Evolutionary conservation across 2,797 vertebrate genomes (phyloP).

Genomic region (Glossophaga mutica): DNA sequence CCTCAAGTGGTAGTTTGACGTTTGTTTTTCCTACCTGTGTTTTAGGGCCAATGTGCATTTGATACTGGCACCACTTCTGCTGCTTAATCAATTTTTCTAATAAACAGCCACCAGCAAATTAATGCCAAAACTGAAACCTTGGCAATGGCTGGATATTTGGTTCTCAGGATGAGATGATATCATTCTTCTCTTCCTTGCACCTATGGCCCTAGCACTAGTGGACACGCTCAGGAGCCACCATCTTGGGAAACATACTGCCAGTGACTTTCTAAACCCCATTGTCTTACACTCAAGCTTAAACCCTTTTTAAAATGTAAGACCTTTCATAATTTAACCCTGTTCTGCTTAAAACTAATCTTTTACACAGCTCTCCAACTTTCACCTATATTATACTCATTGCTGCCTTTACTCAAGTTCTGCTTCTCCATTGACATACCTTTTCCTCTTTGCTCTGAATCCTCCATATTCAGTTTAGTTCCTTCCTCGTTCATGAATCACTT

Average conservation of each 20-base stretch:
- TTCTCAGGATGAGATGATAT: not conserved
- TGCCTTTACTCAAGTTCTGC: not conserved
- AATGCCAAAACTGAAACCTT: not conserved
- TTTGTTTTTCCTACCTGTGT: slow-evolving; percentile 1
- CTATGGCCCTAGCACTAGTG: not conserved
- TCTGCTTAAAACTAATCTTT: not conserved
- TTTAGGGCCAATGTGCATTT: not conserved
- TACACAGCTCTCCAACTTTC: not conserved
- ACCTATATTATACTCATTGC: not conserved
- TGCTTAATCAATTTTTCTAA: not conserved
- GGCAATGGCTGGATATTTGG: not conserved
- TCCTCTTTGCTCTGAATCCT: not conserved
- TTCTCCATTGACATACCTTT: not conserved
- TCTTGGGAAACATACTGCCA: not conserved
- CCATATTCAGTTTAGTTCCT: not conserved
- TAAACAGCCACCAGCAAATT: not conserved
- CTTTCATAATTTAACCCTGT: not conserved
- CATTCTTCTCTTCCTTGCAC: not conserved
- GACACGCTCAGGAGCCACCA: not conserved
- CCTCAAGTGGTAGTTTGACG: not conserved
- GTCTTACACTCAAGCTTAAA: not conserved
- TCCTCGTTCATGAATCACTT: not conserved
- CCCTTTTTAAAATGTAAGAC: not conserved
- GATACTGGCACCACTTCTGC: not conserved
- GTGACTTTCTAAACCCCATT: not conserved